Evolutionary conservation across 2,113 vertebrate species (phyloP).

Genomic region (Oxygymnocypris stewartii): DNA sequence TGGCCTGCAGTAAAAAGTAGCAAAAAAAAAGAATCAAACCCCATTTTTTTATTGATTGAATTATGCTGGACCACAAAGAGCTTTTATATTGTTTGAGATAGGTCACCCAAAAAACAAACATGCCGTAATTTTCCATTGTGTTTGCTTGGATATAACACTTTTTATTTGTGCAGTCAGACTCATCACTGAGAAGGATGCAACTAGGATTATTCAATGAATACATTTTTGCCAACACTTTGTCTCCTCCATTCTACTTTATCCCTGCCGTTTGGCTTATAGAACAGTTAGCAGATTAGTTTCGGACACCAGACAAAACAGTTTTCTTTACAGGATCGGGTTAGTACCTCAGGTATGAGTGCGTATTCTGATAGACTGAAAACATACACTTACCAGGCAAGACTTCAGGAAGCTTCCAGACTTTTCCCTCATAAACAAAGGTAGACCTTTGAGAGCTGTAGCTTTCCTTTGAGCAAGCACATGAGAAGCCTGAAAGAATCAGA

Average conservation of each 20-base stretch:
- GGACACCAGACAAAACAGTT: neutral
- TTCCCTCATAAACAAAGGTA: slow-evolving; percentile 10
- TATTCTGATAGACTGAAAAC: neutral
- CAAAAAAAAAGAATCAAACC: neutral
- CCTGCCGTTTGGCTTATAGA: neutral
- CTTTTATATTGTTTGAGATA: too few species aligned
- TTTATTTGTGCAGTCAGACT: too few species aligned
- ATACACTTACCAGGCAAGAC: slow-evolving; percentile 36
- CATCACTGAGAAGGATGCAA: too few species aligned
- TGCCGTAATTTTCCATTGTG: too few species aligned
- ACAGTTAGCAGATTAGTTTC: neutral
- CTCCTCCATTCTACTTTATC: neutral
- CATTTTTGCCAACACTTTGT: too few species aligned
- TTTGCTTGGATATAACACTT: too few species aligned
- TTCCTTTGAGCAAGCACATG: slow-evolving; percentile 31
- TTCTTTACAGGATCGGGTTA: neutral
- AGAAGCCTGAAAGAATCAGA: slow-evolving; percentile 14
- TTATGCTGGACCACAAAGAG: too few species aligned
- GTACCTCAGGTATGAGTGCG: neutral
- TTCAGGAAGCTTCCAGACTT: neutral
- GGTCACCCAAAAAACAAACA: too few species aligned
- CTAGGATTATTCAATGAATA: too few species aligned
- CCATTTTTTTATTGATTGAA: too few species aligned
- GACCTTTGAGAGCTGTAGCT: slow-evolving; percentile 32
- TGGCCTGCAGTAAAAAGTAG: neutral